Evolutionary conservation across 2,113 vertebrate species (phyloP), one percentile per base, ranked within the genome.

Genomic region (Grammomys surdaster): DNA sequence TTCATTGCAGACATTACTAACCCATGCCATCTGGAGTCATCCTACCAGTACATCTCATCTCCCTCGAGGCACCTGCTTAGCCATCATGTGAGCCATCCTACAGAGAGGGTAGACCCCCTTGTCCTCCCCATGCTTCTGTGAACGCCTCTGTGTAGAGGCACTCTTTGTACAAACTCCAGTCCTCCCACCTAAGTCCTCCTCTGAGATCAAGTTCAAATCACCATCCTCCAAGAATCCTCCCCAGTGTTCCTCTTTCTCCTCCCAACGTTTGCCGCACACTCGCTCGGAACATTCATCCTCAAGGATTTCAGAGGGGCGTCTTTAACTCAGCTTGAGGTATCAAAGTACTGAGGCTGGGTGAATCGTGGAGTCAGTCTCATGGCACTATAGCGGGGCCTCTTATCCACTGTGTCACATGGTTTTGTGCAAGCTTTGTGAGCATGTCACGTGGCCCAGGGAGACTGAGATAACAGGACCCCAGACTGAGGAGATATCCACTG

Each of bases 1-100:
- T 76, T 16, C 56, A 28, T 13, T 8, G 70, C 48, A 0, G 2
- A 17, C 1, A 16, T 65, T 72, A 56, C 20, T 0, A 4, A 36
- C 17, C 1, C 17, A 24, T 3, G 13, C 56, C 63, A n/a, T 60
- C 69, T 13, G 51, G n/a, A 26, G 10, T 70, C 69, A n/a, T 8
- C 24, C 26, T 1, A 6, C 33, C 46, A 33, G 33, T 4, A 6
- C 56, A 54, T 51, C 24, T 51, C 67, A 7, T 26, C 14, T 58
- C 65, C 87, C 4, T 0, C 0, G 54, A 87, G 54, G 3, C n/a
- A 40, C 80, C 85, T 82, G 28, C 65, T 63, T 20, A 1, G 7
- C 31, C 0, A 2, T 26, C 58, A 13, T 13, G 54, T 36, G 58
- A 4, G 14, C 56, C 0, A 2, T 60, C 69, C 48, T 58, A 65